phyloP scores from a whole-genome alignment of 2,888 invertebrate species.

The Stenotaenia linearis region DNA sequence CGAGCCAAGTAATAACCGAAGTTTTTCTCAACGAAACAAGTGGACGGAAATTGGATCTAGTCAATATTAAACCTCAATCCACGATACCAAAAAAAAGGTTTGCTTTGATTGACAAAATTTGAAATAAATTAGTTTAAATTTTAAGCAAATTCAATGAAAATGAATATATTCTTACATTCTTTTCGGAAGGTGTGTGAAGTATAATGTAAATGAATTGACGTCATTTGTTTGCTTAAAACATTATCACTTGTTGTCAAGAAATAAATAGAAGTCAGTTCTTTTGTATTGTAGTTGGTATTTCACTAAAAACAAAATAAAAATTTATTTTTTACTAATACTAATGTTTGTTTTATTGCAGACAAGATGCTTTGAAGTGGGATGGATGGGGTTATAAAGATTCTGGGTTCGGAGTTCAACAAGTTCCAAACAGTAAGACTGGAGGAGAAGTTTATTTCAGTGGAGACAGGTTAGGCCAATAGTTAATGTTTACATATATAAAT shows the following conservation, averaged over 20 bases:
- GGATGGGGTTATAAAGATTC: constrained; percentile 99
- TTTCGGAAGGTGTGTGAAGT: background rate
- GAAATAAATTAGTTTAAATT: too few species aligned
- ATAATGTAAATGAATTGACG: too few species aligned
- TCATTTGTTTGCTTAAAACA: too few species aligned
- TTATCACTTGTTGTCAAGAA: too few species aligned
- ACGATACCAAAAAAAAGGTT: background rate
- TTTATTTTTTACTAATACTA: background rate
- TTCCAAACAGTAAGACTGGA: background rate
- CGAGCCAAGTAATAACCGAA: too few species aligned
- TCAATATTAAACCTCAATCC: background rate
- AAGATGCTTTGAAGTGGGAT: constrained; percentile 92
- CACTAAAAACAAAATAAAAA: background rate
- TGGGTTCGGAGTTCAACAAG: constrained; percentile 60
- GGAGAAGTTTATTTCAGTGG: constrained; percentile 74
- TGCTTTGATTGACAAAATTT: too few species aligned
- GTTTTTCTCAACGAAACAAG: background rate
- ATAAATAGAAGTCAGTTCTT: too few species aligned
- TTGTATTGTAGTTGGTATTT: too few species aligned
- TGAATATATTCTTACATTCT: too few species aligned
- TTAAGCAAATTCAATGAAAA: too few species aligned
- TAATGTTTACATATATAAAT: too few species aligned
- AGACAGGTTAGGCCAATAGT: constrained; percentile 58
- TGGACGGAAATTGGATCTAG: background rate
- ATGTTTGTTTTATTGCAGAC: constrained; percentile 56